Evolutionary conservation across 2,113 vertebrate genomes (phyloP).

Genomic region (Cyanoderma ruficeps): DNA sequence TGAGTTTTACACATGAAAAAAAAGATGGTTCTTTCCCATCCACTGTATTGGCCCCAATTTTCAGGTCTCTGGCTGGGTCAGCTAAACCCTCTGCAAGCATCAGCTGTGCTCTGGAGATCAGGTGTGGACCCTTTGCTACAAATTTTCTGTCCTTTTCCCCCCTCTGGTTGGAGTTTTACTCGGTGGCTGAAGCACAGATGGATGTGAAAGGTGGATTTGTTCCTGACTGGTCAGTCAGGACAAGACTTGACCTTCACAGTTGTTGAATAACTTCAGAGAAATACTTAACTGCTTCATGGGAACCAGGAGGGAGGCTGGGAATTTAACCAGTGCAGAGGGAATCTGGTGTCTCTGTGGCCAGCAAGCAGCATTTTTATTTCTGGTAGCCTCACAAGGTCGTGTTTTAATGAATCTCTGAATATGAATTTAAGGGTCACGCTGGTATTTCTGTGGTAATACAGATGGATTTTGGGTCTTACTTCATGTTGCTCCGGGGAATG

Average conservation of each 20-base stretch:
- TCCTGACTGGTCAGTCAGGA: background rate
- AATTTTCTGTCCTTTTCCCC: background rate
- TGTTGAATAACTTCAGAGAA: constrained; percentile 29
- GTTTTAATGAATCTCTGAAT: background rate
- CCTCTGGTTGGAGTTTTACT: background rate
- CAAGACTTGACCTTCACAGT: constrained; percentile 34
- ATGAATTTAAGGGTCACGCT: background rate
- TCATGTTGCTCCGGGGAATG: background rate
- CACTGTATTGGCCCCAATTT: background rate
- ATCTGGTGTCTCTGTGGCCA: background rate
- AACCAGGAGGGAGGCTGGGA: background rate
- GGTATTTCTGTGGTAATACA: background rate
- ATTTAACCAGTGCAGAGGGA: background rate
- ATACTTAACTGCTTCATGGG: background rate
- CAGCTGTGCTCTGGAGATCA: background rate
- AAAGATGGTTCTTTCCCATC: background rate
- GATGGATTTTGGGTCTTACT: background rate
- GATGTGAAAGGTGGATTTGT: background rate
- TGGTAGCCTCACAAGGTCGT: background rate
- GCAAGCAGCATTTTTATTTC: background rate
- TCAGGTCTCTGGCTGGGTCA: background rate
- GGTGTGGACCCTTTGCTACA: background rate
- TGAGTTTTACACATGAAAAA: background rate
- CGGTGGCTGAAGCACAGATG: background rate
- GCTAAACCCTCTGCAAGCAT: background rate